phyloP scores from a whole-genome alignment of 2,888 invertebrate species.

The Beris morrisii region DNA sequence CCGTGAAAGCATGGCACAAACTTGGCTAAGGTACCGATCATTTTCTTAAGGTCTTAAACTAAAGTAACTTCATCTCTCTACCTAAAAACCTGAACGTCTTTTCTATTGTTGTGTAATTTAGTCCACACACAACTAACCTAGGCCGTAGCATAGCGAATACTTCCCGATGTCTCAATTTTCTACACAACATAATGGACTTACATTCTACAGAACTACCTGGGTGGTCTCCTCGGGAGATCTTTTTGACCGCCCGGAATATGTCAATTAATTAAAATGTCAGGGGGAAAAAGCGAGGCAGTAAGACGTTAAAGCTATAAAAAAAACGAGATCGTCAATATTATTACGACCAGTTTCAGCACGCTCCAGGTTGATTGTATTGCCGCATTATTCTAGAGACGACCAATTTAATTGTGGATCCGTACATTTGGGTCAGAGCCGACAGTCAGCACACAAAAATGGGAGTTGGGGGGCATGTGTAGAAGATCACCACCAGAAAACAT shows the following conservation, averaged over 20 bases:
- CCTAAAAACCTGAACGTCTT: no score
- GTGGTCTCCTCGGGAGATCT: conserved; percentile 30
- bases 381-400: conserved; percentile 1
- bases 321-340: conserved; percentile 31
- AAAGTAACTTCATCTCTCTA: no score
- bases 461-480: no score
- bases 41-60: no score
- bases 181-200: conserved; percentile 32
- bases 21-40: no score
- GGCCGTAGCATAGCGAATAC: conserved; percentile 23
- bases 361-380: conserved; percentile 26
- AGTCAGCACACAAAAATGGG: no score
- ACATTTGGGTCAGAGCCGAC: conserved; percentile 19
- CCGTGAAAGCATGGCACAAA: no score
- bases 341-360: conserved; percentile 33
- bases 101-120: no score
- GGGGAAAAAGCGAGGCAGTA: conserved; percentile 10
- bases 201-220: conserved; percentile 30
- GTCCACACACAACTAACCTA: not conserved
- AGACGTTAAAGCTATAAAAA: not conserved
- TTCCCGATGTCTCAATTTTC: conserved; percentile 33
- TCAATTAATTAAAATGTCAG: conserved; percentile 33
- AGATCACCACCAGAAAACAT: no score
- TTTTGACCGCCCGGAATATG: conserved; percentile 33
- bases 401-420: conserved; percentile 27